Evolutionary conservation across 2,113 vertebrate genomes (phyloP), one percentile per base, ranked within the genome.

Genomic region (Cyprinodon tularosa): DNA sequence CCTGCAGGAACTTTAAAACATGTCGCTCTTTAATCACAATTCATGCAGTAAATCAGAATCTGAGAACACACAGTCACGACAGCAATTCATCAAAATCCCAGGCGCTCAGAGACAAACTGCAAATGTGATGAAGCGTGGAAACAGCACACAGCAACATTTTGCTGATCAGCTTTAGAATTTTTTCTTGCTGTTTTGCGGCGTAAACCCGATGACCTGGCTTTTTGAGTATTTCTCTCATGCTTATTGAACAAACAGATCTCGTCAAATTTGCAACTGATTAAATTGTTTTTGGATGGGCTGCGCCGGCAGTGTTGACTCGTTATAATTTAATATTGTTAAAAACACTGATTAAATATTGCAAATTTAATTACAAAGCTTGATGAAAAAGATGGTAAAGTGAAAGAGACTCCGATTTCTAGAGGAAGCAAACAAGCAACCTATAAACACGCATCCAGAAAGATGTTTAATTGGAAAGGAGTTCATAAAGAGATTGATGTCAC

Each of bases 181-280:
- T 78, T 85, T 85, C 68, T 72, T 71, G 0, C 40, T 72, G 8
- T 74, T 84, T 72, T 60, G 67, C 15, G 36, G 15, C 6, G 38
- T 78, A 82, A 91, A 91, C 89, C 68, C 83, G 69, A 17, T 88
- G 80, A 90, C 89, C 79, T 20, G 50, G 44, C 75, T 3, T 84
- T 73, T 73, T 38, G 38, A 77, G 70, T 15, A 68, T 39, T 12
- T 72, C 62, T 66, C 69, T 62, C 66, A 62, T 44, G 13, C 63
- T 74, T 72, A 63, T 76, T 64, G 68, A 82, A 72, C 69, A 75
- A 4, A 12, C 42, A 67, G 48, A 6, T 62, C 66, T 85, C 71
- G 76, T 77, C n/a, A 68, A 84, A 85, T 87, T 85, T 77, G 60
- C 40, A 66, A 81, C 17, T 75, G 76, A 73, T 86, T 61, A 66